phyloP scores from a whole-genome alignment of 2,797 vertebrate genomes.

The Allobates femoralis region DNA sequence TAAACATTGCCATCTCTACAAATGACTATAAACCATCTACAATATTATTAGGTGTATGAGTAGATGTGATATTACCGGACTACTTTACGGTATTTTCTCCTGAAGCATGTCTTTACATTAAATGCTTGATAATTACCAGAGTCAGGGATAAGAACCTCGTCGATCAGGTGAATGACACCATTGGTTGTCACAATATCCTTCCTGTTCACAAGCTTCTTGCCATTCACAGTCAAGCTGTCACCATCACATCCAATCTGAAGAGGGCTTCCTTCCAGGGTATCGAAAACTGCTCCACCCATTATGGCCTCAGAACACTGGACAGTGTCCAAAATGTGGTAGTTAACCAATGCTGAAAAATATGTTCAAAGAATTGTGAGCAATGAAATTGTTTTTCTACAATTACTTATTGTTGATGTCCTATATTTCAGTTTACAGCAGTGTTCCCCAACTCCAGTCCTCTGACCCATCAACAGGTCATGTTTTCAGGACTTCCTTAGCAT shows the following conservation, averaged over 20 bases:
- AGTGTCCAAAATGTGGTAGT: conserved; percentile 90
- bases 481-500: too few species aligned
- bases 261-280: conserved; percentile 91
- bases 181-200: conserved; percentile 97
- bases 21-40: too few species aligned
- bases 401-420: neutral
- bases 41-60: too few species aligned
- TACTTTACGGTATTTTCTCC: neutral
- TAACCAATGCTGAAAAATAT: conserved; percentile 83
- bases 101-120: neutral
- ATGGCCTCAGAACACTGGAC: conserved; percentile 97
- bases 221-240: conserved; percentile 92
- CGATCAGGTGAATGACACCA: conserved; percentile 94
- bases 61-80: too few species aligned
- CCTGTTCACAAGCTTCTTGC: conserved; percentile 91
- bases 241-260: conserved; percentile 94
- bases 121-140: conserved; percentile 82
- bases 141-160: conserved; percentile 91
- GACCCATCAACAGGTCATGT: too few species aligned
- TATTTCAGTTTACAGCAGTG: neutral
- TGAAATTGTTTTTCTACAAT: neutral
- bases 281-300: conserved; percentile 84
- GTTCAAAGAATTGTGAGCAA: neutral
- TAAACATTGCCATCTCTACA: neutral
- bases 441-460: too few species aligned